Evolutionary conservation across 2,888 invertebrate genomes (phyloP).

Genomic region (Phortica okadai): DNA sequence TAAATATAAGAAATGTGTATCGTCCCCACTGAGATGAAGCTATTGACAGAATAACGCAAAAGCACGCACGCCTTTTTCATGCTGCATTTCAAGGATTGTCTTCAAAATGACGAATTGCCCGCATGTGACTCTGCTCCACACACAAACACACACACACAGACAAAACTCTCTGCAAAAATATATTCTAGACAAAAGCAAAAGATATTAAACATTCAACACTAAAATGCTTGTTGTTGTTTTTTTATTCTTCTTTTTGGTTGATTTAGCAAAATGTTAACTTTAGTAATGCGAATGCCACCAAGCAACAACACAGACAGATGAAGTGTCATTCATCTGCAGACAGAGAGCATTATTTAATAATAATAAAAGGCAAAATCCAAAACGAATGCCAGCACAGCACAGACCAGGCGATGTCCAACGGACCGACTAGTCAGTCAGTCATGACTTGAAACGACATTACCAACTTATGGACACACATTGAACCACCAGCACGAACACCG

Average conservation of each 20-base stretch:
- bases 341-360: constrained; percentile 73
- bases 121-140: too few relatives aligned
- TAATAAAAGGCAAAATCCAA: too few relatives aligned
- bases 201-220: constrained; percentile 18
- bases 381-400: constrained; percentile 43
- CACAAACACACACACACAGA: too few relatives aligned
- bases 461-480: constrained; percentile 6
- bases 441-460: constrained; percentile 54
- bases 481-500: not conserved
- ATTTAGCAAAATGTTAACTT: too few relatives aligned
- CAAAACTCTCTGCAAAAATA: too few relatives aligned
- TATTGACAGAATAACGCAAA: too few relatives aligned
- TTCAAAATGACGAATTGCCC: constrained; percentile 18
- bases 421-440: not conserved
- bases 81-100: not conserved
- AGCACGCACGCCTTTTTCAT: too few relatives aligned
- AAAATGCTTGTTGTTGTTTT: constrained; percentile 11
- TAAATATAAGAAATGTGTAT: too few relatives aligned
- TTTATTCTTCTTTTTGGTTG: not conserved
- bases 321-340: constrained; percentile 75
- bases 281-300: constrained; percentile 39
- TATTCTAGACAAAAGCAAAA: constrained; percentile 41
- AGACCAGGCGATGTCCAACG: not conserved
- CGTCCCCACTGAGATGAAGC: too few relatives aligned
- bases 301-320: constrained; percentile 65